phyloP scores from a whole-genome alignment of 2,113 vertebrate genomes.

The Brachyhypopomus gauderio region DNA sequence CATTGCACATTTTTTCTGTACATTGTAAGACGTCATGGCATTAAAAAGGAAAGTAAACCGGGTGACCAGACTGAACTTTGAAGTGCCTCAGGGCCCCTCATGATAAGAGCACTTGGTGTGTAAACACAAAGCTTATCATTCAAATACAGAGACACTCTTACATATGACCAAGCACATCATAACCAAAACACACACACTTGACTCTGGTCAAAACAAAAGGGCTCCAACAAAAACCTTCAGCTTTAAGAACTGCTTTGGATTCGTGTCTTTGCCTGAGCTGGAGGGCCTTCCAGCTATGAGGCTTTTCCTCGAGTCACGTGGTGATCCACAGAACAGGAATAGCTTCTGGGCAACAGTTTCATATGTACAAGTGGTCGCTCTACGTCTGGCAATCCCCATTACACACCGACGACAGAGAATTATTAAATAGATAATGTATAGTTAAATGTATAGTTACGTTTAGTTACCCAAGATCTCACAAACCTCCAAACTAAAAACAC shows the following conservation, averaged over 20 bases:
- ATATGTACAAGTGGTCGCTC: neutral
- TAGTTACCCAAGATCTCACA: no score
- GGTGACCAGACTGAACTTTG: neutral
- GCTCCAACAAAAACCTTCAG: no score
- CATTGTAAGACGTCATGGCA: neutral
- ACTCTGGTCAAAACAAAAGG: neutral
- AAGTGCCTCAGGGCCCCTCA: neutral
- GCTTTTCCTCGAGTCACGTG: slow-evolving; percentile 16
- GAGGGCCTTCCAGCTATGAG: no score
- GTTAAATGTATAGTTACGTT: no score
- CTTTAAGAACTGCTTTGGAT: no score
- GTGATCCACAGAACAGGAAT: slow-evolving; percentile 25
- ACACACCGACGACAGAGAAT: no score
- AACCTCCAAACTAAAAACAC: no score
- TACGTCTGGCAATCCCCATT: no score
- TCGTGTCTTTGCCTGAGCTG: neutral
- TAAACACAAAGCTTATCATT: slow-evolving; percentile 38
- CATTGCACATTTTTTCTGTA: neutral
- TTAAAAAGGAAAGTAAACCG: neutral
- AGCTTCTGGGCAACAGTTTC: slow-evolving; percentile 17
- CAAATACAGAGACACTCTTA: neutral
- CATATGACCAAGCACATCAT: neutral
- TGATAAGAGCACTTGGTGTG: slow-evolving; percentile 25
- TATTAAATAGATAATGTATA: no score
- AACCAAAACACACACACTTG: neutral